Evolutionary conservation across 2,113 vertebrate genomes (phyloP), one percentile per base, ranked within the genome.

Genomic region (Dicrurus megarhynchus): DNA sequence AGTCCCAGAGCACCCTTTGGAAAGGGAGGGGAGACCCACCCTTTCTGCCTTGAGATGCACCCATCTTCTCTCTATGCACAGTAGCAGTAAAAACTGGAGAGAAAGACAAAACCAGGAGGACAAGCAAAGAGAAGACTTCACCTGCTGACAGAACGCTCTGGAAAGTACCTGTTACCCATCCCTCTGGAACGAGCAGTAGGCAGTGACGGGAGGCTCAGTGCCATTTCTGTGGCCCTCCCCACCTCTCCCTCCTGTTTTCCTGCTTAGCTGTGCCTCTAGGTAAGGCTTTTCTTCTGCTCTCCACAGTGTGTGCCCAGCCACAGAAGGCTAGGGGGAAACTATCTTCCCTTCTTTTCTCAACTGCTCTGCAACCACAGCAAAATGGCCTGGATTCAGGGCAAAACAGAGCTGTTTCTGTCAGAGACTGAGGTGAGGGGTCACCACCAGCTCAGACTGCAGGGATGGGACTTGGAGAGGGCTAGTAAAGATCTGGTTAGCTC

Each of bases 261-360:
- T 65, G 27, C 47, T 67, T 59, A 50, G 5, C 13, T 27, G 9
- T 84, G 42, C 59, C 22, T 55, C 37, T 21, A 61, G 41, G 17
- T 65, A 61, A 41, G 41, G 17, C 19, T 53, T 53, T 83, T 83
- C 24, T 32, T 76, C 61, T 64, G 35, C 53, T 73, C 33, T 7
- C 15, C 0, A 1, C 14, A 8, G 1, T 35, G 12, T 64, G 13
- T 2, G 5, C 12, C 20, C 26, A 13, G 47, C 19, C 46, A 26
- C 65, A 60, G 52, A 41, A 68, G 33, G 11, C 24, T 55, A 23
- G 2, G 6, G 16, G 1, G 6, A 52, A 37, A 3, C 9, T 41
- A 11, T 9, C 6, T 12, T 63, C 23, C 30, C 13, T 64, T 28
- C 4, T 82, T 70, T 60, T 42, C 49, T 56, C 63, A 22, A 0